Conservation (phyloP, 2,888 invertebrate species). For the Orthonychiurus folsomi region DNA sequence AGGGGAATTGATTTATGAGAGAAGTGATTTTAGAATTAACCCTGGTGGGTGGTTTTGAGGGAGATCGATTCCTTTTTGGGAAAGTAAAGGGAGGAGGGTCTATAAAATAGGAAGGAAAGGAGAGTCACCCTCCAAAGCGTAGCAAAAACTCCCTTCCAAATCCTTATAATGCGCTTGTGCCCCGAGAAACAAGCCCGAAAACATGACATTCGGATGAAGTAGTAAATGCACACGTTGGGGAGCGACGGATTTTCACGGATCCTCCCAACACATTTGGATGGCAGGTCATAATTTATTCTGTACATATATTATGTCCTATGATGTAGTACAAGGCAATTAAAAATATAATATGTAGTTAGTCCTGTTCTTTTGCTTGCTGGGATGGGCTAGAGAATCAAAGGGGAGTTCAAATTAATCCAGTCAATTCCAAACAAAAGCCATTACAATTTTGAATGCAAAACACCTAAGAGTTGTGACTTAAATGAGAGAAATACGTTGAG, state of each 20-base stretch:
- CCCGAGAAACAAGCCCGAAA: background rate
- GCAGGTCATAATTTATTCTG: background rate
- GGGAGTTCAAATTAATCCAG: too few species aligned
- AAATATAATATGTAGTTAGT: slow-evolving; percentile 13
- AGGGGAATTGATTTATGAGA: background rate
- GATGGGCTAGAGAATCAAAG: background rate
- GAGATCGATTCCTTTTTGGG: background rate
- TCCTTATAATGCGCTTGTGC: background rate
- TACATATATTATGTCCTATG: background rate
- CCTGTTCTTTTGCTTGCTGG: background rate
- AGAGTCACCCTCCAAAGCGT: background rate
- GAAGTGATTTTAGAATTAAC: background rate
- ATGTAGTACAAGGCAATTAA: slow-evolving; percentile 22
- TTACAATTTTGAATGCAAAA: too few species aligned
- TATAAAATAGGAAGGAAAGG: background rate
- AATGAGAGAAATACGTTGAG: slow-evolving; percentile 39
- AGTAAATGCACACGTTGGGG: background rate
- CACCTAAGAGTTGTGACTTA: slow-evolving; percentile 40
- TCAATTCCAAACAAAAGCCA: too few species aligned
- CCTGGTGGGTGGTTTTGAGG: background rate
- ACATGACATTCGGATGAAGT: background rate
- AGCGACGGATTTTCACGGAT: too few species aligned
- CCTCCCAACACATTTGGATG: background rate
- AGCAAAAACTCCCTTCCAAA: background rate
- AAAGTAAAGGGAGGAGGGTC: background rate